Evolutionary conservation across 2,797 vertebrate genomes (phyloP), one percentile per base, ranked within the genome.

Genomic region (Ibycter americanus): DNA sequence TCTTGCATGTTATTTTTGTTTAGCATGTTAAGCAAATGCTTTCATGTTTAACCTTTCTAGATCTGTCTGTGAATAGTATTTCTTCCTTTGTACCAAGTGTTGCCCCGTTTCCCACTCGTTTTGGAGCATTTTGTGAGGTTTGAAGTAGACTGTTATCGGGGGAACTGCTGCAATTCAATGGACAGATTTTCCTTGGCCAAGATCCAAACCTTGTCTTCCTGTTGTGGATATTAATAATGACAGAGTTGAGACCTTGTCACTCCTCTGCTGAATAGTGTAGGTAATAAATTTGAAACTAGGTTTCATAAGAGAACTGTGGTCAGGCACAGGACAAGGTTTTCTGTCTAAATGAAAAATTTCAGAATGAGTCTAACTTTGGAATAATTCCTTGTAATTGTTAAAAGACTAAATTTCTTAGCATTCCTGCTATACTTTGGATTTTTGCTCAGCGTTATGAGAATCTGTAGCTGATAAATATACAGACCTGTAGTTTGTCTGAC

Each of bases 231-330:
- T 94, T 90, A 86, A 90, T 93, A 86, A 80, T 85, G 90, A 90
- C 85, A 90, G 94, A 95, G 85, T 77, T 88, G 65, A 95, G 94
- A 93, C 89, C 88, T 86, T 91, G 90, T 91, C 85, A 74, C 76
- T 96, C 81, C 38, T 42, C 34, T 74, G 66, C 80, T 93, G 91
- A 83, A 46, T 29, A 29, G 40, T 6, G 36, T 61, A 71, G 81
- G 73, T 89, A 91, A 86, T 87, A 95, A 89, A 92, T 84, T 65
- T 5, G 10, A 94, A 83, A 62, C 23, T 25, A 34, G n/a, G 40
- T 94, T 96, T 93, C 74, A 34, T 84, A 72, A 91, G 92, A 86
- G 92, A 62, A 32, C 90, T 96, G 93, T 87, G 96, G 92, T 93
- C 90, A 83, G 86, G 87, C 94, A 32, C 51, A 85, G 88, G 85